Conservation (phyloP, 2,797 vertebrate genomes). For the Pristis pectinata region DNA sequence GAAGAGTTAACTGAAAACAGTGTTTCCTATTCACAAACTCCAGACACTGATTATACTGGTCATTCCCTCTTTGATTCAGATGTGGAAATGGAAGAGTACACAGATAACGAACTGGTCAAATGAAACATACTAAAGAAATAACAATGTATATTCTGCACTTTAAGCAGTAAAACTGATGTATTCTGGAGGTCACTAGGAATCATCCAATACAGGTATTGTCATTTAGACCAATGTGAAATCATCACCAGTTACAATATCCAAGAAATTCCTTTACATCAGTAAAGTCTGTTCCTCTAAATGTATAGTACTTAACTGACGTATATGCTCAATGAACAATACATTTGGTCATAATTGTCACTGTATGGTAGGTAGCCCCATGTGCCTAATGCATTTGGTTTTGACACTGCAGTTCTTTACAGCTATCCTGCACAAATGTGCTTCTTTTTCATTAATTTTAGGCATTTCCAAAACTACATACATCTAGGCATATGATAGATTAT, state of each 20-base stretch:
- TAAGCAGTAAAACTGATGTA: background rate
- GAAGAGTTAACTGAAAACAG: slow-evolving; percentile 78
- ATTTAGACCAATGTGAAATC: slow-evolving; percentile 32
- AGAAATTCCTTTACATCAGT: background rate
- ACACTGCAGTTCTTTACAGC: background rate
- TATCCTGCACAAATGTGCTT: background rate
- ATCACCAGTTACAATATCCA: background rate
- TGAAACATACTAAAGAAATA: slow-evolving; percentile 44
- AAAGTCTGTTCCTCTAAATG: slow-evolving; percentile 11
- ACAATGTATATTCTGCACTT: slow-evolving; percentile 14
- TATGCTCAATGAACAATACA: background rate
- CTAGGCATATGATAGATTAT: background rate
- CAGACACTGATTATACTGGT: slow-evolving; percentile 81
- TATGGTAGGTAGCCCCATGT: background rate
- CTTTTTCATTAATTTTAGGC: background rate
- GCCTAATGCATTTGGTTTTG: background rate
- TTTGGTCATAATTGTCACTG: slow-evolving; percentile 3
- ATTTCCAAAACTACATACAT: background rate
- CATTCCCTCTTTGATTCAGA: slow-evolving; percentile 90
- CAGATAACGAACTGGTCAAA: slow-evolving; percentile 76
- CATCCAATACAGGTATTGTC: slow-evolving; percentile 20
- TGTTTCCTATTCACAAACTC: slow-evolving; percentile 66
- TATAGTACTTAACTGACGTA: slow-evolving; percentile 17
- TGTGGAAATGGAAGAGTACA: slow-evolving; percentile 82
- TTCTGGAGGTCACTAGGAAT: background rate